A percentile compares a stretch with the other conserved stretches of the same genome.
These are phyloP conservation scores for Oscheius onirici DNA, from an alignment of 2,888 invertebrate genomes.

Conservation along the genomic window DNA sequence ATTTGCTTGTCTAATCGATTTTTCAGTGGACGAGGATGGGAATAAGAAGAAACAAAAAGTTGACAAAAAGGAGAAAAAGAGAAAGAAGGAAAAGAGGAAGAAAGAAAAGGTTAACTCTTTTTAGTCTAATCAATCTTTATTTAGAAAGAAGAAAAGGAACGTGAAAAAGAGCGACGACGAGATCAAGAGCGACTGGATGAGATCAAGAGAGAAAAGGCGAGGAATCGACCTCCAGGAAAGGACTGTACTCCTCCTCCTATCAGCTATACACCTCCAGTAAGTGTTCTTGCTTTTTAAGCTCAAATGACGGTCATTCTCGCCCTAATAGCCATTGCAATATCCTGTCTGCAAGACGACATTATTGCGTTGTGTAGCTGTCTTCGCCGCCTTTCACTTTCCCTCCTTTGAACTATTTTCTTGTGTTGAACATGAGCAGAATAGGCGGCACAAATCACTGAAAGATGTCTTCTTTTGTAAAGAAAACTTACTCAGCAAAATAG, in stretches of 20 bases:
- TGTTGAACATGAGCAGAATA: conserved; percentile 40
- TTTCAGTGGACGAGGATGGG: neutral
- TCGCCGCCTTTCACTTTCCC: conserved; percentile 78
- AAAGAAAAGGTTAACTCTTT: conserved; percentile 31
- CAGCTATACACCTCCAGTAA: neutral
- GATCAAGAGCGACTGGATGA: too few relatives aligned
- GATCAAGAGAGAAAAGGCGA: too few relatives aligned
- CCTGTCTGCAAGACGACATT: conserved; percentile 52
- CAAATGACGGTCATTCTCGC: conserved; percentile 55
- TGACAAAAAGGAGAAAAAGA: conserved; percentile 54
- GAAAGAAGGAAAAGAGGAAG: conserved; percentile 50
- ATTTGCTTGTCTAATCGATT: neutral
- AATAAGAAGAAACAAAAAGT: conserved; percentile 33
- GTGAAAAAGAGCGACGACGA: too few relatives aligned
- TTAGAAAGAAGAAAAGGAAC: neutral
- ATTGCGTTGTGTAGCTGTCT: conserved; percentile 53
- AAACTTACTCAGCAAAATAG: conserved; percentile 39
- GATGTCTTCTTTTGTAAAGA: neutral
- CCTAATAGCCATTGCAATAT: conserved; percentile 54
- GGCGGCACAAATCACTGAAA: conserved; percentile 41
- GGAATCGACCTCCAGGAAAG: too few relatives aligned
- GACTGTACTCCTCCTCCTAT: too few relatives aligned
- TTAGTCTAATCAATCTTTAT: neutral
- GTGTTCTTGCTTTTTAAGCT: neutral
- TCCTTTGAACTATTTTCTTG: conserved; percentile 32